Conservation (phyloP, 1,140 invertebrate species). For the Temnothorax longispinosus region DNA sequence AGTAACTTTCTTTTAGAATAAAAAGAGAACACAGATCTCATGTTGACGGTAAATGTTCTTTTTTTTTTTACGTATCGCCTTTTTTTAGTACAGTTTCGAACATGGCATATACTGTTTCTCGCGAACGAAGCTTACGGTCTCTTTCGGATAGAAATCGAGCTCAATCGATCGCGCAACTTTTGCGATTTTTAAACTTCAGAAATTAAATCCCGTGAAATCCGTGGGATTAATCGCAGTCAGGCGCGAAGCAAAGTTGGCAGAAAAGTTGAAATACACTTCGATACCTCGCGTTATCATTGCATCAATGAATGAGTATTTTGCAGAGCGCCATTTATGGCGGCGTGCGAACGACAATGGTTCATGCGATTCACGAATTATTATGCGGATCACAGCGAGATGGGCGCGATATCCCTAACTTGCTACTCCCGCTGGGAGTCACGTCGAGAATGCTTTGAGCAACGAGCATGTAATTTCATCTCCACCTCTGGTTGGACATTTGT, state of each 20-base stretch:
- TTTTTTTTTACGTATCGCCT: background rate
- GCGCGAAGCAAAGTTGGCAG: background rate
- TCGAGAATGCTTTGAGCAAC: constrained; percentile 50
- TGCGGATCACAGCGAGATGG: constrained; percentile 23
- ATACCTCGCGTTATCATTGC: constrained; percentile 16
- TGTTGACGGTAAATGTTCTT: background rate
- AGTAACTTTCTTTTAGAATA: background rate
- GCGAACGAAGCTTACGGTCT: background rate
- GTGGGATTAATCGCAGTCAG: constrained; percentile 20
- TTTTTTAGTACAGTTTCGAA: background rate
- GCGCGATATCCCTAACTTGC: constrained; percentile 48
- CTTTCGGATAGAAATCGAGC: background rate
- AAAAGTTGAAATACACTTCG: constrained; percentile 16
- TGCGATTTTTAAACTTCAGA: background rate
- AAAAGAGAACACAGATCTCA: background rate
- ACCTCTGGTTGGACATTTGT: constrained; percentile 3
- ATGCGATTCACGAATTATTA: constrained; percentile 51
- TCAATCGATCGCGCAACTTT: background rate
- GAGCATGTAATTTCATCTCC: constrained; percentile 58
- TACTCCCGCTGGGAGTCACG: constrained; percentile 41
- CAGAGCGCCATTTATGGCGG: background rate
- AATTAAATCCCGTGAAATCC: background rate
- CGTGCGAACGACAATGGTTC: background rate
- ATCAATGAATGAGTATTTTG: background rate
- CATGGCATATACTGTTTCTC: background rate